Conservation (phyloP, 2,888 invertebrate genomes). For the Caenorhabditis zanzibari region DNA sequence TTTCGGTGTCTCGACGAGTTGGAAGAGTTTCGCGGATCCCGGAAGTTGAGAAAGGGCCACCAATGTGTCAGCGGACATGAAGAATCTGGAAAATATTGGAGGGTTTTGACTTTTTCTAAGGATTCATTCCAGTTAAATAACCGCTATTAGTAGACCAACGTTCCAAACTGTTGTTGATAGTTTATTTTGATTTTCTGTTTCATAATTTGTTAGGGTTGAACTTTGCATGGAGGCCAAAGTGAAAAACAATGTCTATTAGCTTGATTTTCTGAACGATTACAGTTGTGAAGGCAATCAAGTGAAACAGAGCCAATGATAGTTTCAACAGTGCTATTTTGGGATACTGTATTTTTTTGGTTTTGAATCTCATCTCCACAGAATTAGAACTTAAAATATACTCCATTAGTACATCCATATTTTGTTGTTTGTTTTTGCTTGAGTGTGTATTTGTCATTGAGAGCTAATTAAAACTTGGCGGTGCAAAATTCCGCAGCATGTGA, state of each 20-base stretch:
- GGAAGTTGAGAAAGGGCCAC: slow-evolving; percentile 23
- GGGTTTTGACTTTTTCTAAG: background rate
- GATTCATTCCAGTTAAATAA: too few relatives aligned
- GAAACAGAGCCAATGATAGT: too few relatives aligned
- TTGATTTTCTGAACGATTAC: background rate
- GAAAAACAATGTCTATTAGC: too few relatives aligned
- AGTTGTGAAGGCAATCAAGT: background rate
- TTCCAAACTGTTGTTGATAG: background rate
- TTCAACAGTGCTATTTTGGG: too few relatives aligned
- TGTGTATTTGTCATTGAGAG: slow-evolving; percentile 47
- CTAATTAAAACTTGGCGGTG: slow-evolving; percentile 53
- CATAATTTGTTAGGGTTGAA: background rate
- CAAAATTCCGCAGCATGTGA: slow-evolving; percentile 20
- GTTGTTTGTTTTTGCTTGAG: slow-evolving; percentile 23
- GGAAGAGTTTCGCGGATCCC: background rate
- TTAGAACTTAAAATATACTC: too few relatives aligned
- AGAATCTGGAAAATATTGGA: slow-evolving; percentile 28
- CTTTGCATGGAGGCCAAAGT: too few relatives aligned
- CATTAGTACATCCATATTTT: background rate
- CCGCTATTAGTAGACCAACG: background rate
- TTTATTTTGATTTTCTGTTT: background rate
- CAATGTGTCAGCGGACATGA: slow-evolving; percentile 21
- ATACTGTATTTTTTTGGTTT: too few relatives aligned
- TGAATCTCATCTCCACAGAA: too few relatives aligned
- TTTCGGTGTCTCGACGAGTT: background rate